These are phyloP conservation scores for Leptopilina drosophilae DNA, from an alignment of 2,888 invertebrate genomes.

Conservation along the genomic window DNA sequence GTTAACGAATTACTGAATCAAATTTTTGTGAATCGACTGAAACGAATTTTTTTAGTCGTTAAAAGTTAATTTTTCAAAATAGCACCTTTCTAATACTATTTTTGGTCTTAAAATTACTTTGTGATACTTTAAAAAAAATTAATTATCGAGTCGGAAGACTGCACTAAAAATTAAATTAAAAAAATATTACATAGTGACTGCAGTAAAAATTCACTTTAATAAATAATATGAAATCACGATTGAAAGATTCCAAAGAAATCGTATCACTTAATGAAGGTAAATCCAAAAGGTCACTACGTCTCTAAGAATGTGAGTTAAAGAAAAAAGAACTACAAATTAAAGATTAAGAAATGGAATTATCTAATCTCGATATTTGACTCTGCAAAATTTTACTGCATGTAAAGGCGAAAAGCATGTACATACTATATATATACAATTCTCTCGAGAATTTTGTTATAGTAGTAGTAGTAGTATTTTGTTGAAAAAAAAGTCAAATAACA, in stretches of 20 bases:
- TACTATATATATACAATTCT: conserved; percentile 10
- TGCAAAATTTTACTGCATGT: conserved; percentile 29
- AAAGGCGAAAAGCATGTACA: conserved; percentile 24
- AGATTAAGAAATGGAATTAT: conserved; percentile 26
- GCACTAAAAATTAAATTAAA: neutral
- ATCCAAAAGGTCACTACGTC: conserved; percentile 2
- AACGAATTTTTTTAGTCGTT: too few species aligned
- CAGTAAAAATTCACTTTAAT: neutral
- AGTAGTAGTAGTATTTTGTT: conserved; percentile 22
- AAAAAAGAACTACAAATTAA: conserved; percentile 15
- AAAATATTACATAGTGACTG: too few species aligned
- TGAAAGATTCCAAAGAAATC: neutral
- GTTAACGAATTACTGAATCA: too few species aligned
- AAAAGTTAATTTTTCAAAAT: too few species aligned
- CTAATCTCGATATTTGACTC: conserved; percentile 19
- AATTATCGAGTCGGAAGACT: too few species aligned
- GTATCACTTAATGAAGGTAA: neutral
- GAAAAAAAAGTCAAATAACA: conserved; percentile 30
- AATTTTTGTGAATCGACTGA: too few species aligned
- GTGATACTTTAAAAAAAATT: too few species aligned
- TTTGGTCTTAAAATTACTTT: too few species aligned
- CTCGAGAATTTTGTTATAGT: too few species aligned
- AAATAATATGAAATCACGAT: neutral
- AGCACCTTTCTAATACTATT: too few species aligned
- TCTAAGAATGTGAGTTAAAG: neutral